A percentile compares a stretch with the other conserved stretches of the same genome.
Evolutionary conservation across 23 tunicate species (phyloP).

Genomic region (Diplosoma virens): DNA sequence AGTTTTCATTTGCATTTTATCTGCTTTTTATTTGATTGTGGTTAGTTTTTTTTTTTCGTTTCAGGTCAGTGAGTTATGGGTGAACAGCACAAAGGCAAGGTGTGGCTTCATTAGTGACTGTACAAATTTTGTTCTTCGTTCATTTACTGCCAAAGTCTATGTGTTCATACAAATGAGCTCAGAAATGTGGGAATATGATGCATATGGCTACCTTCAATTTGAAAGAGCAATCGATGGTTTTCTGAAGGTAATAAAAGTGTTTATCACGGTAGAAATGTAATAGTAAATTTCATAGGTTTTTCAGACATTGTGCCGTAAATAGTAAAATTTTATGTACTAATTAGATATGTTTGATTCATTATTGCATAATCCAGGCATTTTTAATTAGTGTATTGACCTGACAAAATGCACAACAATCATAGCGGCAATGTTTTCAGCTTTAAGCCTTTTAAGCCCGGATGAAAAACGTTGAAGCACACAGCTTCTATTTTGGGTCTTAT

Average conservation of each 20-base stretch:
- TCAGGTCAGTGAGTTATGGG: conserved; percentile 87
- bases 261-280: too few species aligned
- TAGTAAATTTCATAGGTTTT: too few species aligned
- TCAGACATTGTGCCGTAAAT: too few species aligned
- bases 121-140: conserved; percentile 79
- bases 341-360: too few species aligned
- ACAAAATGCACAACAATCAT: too few species aligned
- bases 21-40: background rate
- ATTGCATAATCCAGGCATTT: too few species aligned
- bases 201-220: conserved; percentile 84
- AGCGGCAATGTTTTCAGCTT: too few species aligned
- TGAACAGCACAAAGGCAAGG: conserved; percentile 44
- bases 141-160: conserved; percentile 80
- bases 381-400: too few species aligned
- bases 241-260: conserved; percentile 70
- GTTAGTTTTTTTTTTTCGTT: background rate
- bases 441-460: too few species aligned
- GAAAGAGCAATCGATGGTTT: conserved; percentile 88
- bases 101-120: conserved; percentile 67
- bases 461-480: too few species aligned
- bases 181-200: conserved; percentile 97
- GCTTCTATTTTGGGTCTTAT: too few species aligned
- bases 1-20: background rate
- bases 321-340: too few species aligned
- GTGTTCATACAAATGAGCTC: conserved; percentile 90